Base-by-base conservation (phyloP, 2,113 vertebrate species). In the Neogobius melanostomus region DNA sequence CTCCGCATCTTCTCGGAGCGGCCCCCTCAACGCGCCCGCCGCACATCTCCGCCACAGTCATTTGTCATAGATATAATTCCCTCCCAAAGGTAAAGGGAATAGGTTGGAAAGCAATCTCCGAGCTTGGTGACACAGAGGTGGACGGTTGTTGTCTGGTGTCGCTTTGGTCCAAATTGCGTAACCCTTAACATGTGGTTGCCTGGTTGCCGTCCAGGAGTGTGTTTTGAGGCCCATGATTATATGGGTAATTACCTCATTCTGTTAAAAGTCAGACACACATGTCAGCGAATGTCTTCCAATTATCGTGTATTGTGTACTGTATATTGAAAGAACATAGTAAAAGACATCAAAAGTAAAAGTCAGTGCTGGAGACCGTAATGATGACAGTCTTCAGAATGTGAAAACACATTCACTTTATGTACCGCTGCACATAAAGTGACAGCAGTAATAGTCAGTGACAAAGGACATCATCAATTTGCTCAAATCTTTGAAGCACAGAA, bases 11-110 rank as follows among this genome's bases (percentile, higher is more conserved):
- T 50, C 51, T 62, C 69, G 69, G 68, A 16, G 65, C 67, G 56
- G 42, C 36, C 36, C 43, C 62, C 42, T 67, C 11, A 10, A 60
- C 15, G n/a, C 21, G 12, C 43, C 48, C 71, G 62, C 63, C 75
- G 7, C 47, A 50, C 70, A 53, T 62, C 76, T 64, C 74, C 71
- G 76, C 72, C 74, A 45, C 57, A 77, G 76, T 83, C 81, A 82
- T 91, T 91, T 84, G 82, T 92, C 86, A 89, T 76, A 63, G 85
- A 84, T 82, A 51, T 82, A 81, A 82, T 80, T 82, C 77, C 84
- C 85, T 81, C 76, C 79, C 79, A 87, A 72, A 87, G 88, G 82
- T 90, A 48, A 67, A 84, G 60, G 53, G 82, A 80, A 81, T 67
- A 65, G 71, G 67, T 78, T 84, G 75, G 79, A 86, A 92, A 81